phyloP scores from a whole-genome alignment of 2,113 vertebrate genomes.

The Platysteira castanea region DNA sequence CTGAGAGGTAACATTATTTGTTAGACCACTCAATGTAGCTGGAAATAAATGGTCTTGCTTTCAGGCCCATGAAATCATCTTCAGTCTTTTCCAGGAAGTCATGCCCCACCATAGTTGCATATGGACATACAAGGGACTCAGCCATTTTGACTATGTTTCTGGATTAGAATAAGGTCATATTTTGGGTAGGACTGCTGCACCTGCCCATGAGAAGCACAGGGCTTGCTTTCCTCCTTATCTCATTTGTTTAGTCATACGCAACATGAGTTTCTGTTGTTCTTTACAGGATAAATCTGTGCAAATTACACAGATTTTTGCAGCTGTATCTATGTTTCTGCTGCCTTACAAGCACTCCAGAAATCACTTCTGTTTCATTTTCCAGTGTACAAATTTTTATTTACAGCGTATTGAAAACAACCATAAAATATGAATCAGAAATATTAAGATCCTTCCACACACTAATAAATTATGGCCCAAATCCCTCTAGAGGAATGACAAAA shows the following conservation, averaged over 20 bases:
- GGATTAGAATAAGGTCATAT: background rate
- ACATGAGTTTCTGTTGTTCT: background rate
- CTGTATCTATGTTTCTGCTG: background rate
- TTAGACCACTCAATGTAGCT: background rate
- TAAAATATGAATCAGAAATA: background rate
- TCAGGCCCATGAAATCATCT: background rate
- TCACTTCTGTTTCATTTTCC: background rate
- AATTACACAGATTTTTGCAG: background rate
- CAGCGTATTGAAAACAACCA: accelerated
- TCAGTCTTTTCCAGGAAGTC: background rate
- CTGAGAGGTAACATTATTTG: background rate
- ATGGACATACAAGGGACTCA: background rate
- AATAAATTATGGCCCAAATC: background rate
- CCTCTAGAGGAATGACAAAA: background rate
- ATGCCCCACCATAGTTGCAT: background rate
- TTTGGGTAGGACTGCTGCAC: background rate
- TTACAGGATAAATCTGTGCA: background rate
- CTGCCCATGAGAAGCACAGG: background rate
- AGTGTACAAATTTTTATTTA: background rate
- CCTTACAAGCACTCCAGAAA: background rate
- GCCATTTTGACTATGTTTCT: background rate
- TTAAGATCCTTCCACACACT: background rate
- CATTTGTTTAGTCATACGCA: background rate
- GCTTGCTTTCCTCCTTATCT: background rate
- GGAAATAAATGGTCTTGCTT: background rate